phyloP scores from a whole-genome alignment of 2,797 vertebrate species.

The Anomalospiza imberbis region DNA sequence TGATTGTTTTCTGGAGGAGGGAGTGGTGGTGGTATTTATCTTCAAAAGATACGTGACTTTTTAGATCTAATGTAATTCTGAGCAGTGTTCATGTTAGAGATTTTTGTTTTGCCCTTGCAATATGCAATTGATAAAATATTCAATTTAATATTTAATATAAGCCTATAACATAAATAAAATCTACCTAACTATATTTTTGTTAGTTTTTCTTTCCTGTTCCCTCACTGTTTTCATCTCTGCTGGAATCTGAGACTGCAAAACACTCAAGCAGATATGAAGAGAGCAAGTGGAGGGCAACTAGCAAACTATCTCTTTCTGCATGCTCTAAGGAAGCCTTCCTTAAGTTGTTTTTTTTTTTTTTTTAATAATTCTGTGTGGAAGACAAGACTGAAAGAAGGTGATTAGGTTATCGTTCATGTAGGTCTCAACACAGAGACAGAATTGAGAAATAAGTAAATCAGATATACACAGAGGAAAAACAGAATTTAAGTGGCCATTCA shows the following conservation, averaged over 20 bases:
- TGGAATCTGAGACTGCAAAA: background rate
- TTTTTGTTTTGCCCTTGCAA: background rate
- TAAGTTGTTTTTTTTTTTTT: background rate
- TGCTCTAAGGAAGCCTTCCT: background rate
- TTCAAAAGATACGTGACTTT: background rate
- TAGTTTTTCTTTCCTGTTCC: background rate
- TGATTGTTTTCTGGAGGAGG: fast-evolving
- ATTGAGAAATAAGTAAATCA: background rate
- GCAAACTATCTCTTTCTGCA: background rate
- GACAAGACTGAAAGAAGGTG: background rate
- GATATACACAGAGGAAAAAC: background rate
- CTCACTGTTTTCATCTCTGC: background rate
- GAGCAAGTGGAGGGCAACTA: background rate
- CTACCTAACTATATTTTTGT: background rate
- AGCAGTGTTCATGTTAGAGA: background rate
- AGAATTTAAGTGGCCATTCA: background rate
- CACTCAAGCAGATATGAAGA: background rate
- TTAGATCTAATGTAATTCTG: background rate
- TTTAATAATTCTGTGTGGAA: background rate
- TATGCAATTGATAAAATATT: background rate
- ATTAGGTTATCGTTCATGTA: background rate
- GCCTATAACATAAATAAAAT: background rate
- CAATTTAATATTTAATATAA: background rate
- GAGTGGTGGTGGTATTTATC: fast-evolving
- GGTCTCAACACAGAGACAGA: background rate